Evolutionary conservation across 2,888 invertebrate genomes (phyloP).

Genomic region (Drosophila phalerata): DNA sequence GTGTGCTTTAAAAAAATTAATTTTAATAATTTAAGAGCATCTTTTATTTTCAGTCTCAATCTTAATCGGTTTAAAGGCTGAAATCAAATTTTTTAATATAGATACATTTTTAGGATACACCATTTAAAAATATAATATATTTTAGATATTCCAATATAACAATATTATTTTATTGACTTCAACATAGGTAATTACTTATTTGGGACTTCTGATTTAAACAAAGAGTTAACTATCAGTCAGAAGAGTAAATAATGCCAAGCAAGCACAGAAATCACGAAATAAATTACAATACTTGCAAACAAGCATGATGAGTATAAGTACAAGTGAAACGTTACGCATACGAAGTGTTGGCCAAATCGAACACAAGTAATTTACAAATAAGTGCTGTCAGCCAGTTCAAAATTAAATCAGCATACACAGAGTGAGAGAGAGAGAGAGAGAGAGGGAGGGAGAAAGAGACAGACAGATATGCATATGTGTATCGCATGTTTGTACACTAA

Average conservation of each 20-base stretch:
- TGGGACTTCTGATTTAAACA: neutral
- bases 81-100: too few species aligned
- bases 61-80: too few species aligned
- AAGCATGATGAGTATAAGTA: slow-evolving; percentile 13
- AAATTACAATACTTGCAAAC: slow-evolving; percentile 31
- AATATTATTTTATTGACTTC: too few species aligned
- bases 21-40: too few species aligned
- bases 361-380: slow-evolving; percentile 73
- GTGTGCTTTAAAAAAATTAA: too few species aligned
- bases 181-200: neutral
- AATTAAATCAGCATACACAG: slow-evolving; percentile 42
- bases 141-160: too few species aligned
- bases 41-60: too few species aligned
- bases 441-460: too few species aligned
- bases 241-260: neutral
- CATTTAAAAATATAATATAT: too few species aligned
- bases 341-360: slow-evolving; percentile 40
- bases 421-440: neutral
- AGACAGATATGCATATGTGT: slow-evolving; percentile 15
- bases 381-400: slow-evolving; percentile 69
- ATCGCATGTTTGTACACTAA: slow-evolving; percentile 26
- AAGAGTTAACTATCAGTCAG: slow-evolving; percentile 2
- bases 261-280: slow-evolving; percentile 31
- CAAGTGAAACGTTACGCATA: slow-evolving; percentile 34
- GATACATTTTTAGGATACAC: too few species aligned